Conservation (phyloP, 1,140 invertebrate species). For the Caenorhabditis latens region DNA sequence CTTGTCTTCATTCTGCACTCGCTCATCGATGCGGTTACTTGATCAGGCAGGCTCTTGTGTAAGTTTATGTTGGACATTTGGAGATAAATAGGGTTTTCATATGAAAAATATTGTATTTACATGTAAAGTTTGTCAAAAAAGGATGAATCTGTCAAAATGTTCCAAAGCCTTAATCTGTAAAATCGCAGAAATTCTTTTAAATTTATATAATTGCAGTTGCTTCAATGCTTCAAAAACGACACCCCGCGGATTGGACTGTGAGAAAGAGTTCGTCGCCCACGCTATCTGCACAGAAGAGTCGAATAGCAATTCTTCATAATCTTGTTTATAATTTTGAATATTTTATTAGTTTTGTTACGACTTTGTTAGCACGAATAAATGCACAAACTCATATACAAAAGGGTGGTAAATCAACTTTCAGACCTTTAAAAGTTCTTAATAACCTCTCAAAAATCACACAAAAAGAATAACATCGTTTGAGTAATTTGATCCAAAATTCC, state of each 20-base stretch:
- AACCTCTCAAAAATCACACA: not conserved
- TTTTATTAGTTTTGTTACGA: not conserved
- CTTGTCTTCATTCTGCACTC: slow-evolving; percentile 40
- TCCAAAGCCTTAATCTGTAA: too few relatives aligned
- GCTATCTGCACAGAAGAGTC: slow-evolving; percentile 23
- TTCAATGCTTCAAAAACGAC: slow-evolving; percentile 28
- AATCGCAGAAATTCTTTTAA: too few relatives aligned
- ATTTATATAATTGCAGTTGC: not conserved
- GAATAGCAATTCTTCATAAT: not conserved
- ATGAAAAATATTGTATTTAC: too few relatives aligned
- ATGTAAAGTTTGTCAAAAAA: too few relatives aligned
- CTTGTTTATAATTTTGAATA: not conserved
- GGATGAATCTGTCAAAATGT: too few relatives aligned
- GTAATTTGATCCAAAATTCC: slow-evolving; percentile 7
- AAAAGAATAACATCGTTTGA: not conserved
- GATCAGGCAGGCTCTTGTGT: slow-evolving; percentile 20
- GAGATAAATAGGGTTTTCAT: not conserved
- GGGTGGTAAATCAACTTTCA: too few relatives aligned
- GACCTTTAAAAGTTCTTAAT: too few relatives aligned
- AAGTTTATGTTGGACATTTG: not conserved
- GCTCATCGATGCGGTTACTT: slow-evolving; percentile 30
- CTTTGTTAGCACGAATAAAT: too few relatives aligned
- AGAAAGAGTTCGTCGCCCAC: slow-evolving; percentile 39
- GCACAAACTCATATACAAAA: too few relatives aligned
- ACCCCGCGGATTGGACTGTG: slow-evolving; percentile 23